Conservation (phyloP, 1,140 invertebrate genomes). For the Drosophila erecta region DNA sequence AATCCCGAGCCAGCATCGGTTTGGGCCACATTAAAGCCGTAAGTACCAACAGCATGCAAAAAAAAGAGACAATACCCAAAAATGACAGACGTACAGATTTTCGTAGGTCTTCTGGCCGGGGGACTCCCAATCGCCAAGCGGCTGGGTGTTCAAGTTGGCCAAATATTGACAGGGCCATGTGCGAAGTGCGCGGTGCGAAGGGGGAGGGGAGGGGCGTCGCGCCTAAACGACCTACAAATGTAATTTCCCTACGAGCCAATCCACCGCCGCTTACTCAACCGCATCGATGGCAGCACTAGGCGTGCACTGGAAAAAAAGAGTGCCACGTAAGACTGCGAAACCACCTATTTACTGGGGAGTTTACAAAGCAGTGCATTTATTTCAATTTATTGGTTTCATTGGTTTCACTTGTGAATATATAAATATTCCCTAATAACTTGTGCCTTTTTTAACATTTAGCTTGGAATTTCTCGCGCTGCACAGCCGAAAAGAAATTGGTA, state of each 20-base stretch:
- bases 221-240: conserved; percentile 52
- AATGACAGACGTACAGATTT: conserved; percentile 35
- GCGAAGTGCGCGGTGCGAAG: conserved; percentile 3
- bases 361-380: too few relatives aligned
- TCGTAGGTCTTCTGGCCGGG: neutral
- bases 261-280: conserved; percentile 26
- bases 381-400: too few relatives aligned
- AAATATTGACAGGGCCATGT: conserved; percentile 54
- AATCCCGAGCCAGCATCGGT: conserved; percentile 47
- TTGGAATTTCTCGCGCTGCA: neutral
- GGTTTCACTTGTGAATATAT: too few relatives aligned
- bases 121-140: conserved; percentile 31
- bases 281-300: conserved; percentile 38
- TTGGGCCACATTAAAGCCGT: conserved; percentile 43
- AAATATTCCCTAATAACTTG: too few relatives aligned
- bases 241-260: conserved; percentile 45
- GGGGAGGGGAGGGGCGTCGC: neutral
- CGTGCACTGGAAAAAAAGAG: neutral
- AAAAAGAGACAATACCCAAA: neutral
- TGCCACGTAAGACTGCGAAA: too few relatives aligned
- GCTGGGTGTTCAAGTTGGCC: conserved; percentile 33
- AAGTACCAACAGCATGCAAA: conserved; percentile 14
- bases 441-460: too few relatives aligned
- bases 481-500: conserved; percentile 25
- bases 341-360: too few relatives aligned